Evolutionary conservation across 2,797 vertebrate genomes (phyloP).

Genomic region (Dromococcyx pavoninus): DNA sequence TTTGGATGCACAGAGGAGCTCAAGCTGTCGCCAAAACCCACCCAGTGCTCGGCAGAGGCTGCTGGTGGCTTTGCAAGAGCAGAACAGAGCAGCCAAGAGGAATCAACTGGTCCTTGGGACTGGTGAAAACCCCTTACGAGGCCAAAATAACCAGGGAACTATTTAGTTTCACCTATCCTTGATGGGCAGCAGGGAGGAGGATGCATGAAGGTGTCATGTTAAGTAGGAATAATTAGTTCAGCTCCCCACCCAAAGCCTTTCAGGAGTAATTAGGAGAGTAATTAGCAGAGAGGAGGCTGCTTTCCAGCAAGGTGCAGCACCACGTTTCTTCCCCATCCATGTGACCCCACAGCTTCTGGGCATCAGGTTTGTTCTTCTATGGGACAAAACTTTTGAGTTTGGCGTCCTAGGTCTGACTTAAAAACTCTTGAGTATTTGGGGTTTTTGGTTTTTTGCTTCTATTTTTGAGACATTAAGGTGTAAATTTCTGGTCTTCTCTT

Average conservation of each 20-base stretch:
- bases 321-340: accelerated
- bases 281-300: neutral
- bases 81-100: neutral
- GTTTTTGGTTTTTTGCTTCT: accelerated
- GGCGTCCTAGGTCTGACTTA: neutral
- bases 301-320: neutral
- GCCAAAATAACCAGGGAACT: neutral
- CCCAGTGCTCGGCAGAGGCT: neutral
- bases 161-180: neutral
- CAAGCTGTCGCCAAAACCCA: neutral
- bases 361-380: neutral
- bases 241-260: neutral
- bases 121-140: accelerated
- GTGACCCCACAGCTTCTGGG: accelerated
- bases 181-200: neutral
- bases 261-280: neutral
- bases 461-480: neutral
- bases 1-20: neutral
- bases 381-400: neutral
- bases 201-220: accelerated
- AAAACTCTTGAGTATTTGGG: neutral
- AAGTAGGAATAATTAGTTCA: neutral
- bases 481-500: neutral
- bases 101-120: accelerated
- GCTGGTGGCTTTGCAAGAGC: neutral